A percentile compares a stretch with the other conserved stretches of the same genome.
Conservation (phyloP, 2,113 vertebrate genomes). For the Bujurquina vittata region DNA sequence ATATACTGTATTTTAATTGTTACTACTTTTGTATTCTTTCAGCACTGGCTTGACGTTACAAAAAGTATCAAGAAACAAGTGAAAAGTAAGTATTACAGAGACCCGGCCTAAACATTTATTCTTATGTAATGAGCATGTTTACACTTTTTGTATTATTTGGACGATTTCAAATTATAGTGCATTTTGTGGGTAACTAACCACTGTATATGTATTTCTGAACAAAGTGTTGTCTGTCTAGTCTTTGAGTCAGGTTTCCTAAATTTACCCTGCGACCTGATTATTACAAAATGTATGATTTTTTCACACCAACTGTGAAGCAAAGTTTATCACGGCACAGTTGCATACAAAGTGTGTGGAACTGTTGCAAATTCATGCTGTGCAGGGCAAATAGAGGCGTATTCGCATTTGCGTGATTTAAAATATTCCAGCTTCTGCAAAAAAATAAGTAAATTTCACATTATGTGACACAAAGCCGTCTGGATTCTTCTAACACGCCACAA, state of each 20-base stretch:
- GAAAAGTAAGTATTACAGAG: constrained; percentile 91
- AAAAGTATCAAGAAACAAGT: constrained; percentile 99
- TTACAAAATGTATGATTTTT: background rate
- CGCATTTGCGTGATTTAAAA: background rate
- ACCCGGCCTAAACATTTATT: background rate
- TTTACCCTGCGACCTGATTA: background rate
- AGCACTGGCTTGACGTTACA: constrained; percentile 98
- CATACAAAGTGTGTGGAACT: too few relatives aligned
- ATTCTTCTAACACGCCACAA: background rate
- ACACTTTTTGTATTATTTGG: background rate
- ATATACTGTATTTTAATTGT: background rate
- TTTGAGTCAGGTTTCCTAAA: background rate
- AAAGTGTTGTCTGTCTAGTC: background rate
- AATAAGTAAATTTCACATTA: background rate
- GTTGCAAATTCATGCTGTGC: background rate
- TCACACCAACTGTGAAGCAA: background rate
- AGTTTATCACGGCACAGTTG: background rate
- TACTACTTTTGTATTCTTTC: constrained; percentile 61
- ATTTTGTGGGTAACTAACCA: background rate
- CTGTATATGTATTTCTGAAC: background rate
- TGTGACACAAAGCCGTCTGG: background rate
- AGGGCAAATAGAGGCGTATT: background rate
- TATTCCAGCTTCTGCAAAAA: background rate
- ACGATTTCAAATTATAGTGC: background rate
- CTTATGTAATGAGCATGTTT: background rate